Conservation (phyloP, 2,113 vertebrate species). For the Merops nubicus region DNA sequence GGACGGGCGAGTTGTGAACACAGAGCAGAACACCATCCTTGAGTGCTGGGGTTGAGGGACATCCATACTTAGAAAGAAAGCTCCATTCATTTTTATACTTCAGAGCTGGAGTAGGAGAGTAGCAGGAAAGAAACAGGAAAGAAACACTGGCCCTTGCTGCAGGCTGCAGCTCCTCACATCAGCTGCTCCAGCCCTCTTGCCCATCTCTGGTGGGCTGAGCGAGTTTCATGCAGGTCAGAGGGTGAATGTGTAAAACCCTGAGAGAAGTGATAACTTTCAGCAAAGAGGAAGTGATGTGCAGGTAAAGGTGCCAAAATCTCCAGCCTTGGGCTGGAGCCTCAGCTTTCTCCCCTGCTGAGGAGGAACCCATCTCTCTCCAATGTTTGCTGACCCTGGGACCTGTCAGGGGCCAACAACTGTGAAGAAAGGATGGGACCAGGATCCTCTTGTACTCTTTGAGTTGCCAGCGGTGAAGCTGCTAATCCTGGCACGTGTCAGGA, state of each 20-base stretch:
- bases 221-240: background rate
- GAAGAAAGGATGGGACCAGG: background rate
- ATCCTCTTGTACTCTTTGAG: background rate
- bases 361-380: background rate
- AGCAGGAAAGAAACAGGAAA: background rate
- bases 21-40: background rate
- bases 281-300: rapidly evolving
- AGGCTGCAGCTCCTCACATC: rapidly evolving
- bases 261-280: background rate
- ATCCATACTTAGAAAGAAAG: background rate
- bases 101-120: background rate
- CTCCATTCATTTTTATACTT: background rate
- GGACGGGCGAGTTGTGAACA: background rate
- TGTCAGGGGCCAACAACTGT: background rate
- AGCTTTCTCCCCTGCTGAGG: background rate
- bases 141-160: background rate
- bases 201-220: background rate
- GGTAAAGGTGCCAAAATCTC: background rate
- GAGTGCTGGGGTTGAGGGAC: too few species aligned
- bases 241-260: background rate
- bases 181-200: background rate
- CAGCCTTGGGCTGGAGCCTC: background rate
- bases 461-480: background rate
- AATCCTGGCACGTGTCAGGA: background rate
- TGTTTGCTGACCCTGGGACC: background rate